Evolutionary conservation across 2,113 vertebrate genomes (phyloP).

Genomic region (Saimiri boliviensis): DNA sequence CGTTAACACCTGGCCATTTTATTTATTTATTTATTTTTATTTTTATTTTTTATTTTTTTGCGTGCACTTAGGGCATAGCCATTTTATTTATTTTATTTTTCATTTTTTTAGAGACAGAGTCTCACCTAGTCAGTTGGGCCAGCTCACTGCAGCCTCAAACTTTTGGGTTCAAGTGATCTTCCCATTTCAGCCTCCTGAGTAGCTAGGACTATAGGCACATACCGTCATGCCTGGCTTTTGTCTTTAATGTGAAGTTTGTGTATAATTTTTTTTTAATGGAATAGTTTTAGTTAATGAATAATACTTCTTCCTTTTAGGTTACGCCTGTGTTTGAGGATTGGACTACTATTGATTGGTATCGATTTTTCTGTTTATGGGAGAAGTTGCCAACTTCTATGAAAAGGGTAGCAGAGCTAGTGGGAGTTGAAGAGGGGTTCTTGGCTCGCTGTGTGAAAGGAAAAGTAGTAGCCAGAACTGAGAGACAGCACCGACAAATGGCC

Average conservation of each 20-base stretch:
- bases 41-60: no score
- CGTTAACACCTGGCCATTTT: no score
- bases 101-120: no score
- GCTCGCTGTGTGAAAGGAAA: conserved; percentile 95
- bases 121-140: no score
- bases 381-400: conserved; percentile 95
- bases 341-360: conserved; percentile 97
- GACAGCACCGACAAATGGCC: conserved; percentile 95
- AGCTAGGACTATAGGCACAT: no score
- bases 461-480: conserved; percentile 93
- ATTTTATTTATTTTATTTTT: no score
- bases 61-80: no score
- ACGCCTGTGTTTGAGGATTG: conserved; percentile 97
- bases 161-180: no score
- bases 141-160: no score
- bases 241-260: not conserved
- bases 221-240: not conserved
- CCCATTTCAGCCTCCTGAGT: no score
- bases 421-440: conserved; percentile 96
- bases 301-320: conserved; percentile 84
- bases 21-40: no score
- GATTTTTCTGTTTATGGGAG: conserved; percentile 98
- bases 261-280: not conserved
- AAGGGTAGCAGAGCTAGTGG: conserved; percentile 96
- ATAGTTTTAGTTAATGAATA: not conserved